These are phyloP conservation scores for Willowsia nigromaculata DNA, from an alignment of 2,888 invertebrate species.

Conservation along the genomic window DNA sequence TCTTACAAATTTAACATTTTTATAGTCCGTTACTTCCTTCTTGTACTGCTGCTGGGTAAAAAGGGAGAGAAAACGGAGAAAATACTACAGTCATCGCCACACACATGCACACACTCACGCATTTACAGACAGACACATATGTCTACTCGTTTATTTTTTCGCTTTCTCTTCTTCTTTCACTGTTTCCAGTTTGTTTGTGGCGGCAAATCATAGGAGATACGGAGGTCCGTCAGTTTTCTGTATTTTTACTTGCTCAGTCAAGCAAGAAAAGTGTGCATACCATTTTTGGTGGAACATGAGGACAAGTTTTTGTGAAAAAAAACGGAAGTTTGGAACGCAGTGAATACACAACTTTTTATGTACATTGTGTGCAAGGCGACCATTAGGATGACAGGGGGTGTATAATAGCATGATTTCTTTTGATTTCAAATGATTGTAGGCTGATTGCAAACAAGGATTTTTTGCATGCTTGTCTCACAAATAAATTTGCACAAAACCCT, in stretches of 20 bases:
- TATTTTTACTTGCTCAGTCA: slow-evolving; percentile 1
- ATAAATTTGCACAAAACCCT: background rate
- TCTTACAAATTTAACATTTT: slow-evolving; percentile 66
- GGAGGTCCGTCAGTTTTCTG: background rate
- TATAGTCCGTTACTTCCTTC: slow-evolving; percentile 2
- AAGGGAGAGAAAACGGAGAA: background rate
- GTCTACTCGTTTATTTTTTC: slow-evolving; percentile 8
- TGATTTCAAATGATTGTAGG: slow-evolving; percentile 46
- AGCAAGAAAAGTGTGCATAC: slow-evolving; percentile 4
- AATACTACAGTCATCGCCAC: slow-evolving; percentile 17
- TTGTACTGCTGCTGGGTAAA: background rate
- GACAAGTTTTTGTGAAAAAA: slow-evolving; percentile 34
- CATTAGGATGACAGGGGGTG: background rate
- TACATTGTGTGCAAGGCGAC: background rate
- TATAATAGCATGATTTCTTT: background rate
- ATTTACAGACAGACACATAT: background rate
- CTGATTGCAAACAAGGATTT: slow-evolving; percentile 54
- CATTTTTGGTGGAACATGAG: slow-evolving; percentile 31
- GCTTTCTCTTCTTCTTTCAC: background rate
- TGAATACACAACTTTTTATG: slow-evolving; percentile 16
- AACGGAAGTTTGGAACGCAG: slow-evolving; percentile 56
- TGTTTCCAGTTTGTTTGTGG: background rate
- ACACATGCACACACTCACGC: background rate
- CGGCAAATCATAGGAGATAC: slow-evolving; percentile 1
- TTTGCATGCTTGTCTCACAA: slow-evolving; percentile 1